Percentiles rank a stretch among this genome's conserved stretches.
phyloP scores from a whole-genome alignment of 2,113 vertebrate species.

The Chaetodon trifascialis region DNA sequence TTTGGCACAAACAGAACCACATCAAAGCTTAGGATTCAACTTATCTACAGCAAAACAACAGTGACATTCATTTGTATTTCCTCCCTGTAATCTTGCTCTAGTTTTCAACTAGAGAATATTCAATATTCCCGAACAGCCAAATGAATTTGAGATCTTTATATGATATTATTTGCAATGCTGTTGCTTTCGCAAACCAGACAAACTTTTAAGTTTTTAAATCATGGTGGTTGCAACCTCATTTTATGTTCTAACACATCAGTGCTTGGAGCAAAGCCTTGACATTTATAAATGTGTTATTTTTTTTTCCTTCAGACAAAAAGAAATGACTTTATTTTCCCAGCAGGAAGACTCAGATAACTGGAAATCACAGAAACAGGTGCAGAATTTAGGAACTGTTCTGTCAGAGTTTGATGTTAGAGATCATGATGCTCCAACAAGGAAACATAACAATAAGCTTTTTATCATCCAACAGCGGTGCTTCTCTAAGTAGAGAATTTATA shows the following conservation, averaged over 20 bases:
- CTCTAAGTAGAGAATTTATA: background rate
- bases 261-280: background rate
- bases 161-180: background rate
- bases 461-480: background rate
- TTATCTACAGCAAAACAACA: background rate
- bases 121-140: background rate
- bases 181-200: background rate
- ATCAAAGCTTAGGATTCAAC: background rate
- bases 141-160: background rate
- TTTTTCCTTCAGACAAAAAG: background rate
- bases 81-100: background rate
- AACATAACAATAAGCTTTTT: background rate
- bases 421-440: background rate
- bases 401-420: background rate
- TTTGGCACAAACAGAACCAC: background rate
- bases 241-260: background rate
- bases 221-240: background rate
- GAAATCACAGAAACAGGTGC: background rate
- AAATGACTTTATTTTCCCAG: background rate
- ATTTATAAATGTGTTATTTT: constrained; percentile 1
- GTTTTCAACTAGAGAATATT: no score
- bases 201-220: background rate
- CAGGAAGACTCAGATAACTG: background rate
- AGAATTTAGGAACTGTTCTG: background rate
- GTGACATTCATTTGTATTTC: background rate